Evolutionary conservation across 2,797 vertebrate genomes (phyloP), one percentile per base, ranked within the genome.

Genomic region (Sebastes wilsoni): DNA sequence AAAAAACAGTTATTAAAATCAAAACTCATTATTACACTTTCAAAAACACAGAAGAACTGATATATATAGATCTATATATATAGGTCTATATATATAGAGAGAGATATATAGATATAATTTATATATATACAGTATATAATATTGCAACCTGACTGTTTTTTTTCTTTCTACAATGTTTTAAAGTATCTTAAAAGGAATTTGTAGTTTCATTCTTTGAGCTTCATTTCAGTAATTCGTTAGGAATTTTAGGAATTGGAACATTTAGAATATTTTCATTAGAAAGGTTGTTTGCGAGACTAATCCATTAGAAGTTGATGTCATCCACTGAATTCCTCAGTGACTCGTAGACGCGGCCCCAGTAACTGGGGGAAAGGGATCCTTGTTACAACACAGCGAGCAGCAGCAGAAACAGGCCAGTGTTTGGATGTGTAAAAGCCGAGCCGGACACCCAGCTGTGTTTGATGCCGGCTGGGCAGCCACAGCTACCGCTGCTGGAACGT

Each of bases 401-500:
- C 27, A 32, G 66, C 22, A 81, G 87, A 85, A 75, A 80, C 55
- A 62, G 82, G 61, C 34, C 65, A 83, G 85, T 85, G 88, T 82
- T 27, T 64, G 68, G 42, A 65, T 81, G 69, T 82, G 72, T 59
- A 36, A 64, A 64, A 72, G 69, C 73, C 22, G 65, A 77, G 86
- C 75, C 87, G 82, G 87, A 88, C 75, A 38, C 81, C 87, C 88
- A 88, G 92, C 88, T 92, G 89, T 90, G 89, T 73, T 58, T 36
- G 74, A 81, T 13, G n/a, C 79, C 75, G 56, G 54, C 67, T 78
- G 81, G 18, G 84, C 71, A 85, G 77, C 66, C 58, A 4, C 79
- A 49, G 73, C 77, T 69, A 71, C 84, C 69, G 77, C 77, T 81
- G 77, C 85, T 83, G 66, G 67, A 78, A 58, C 11, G 70, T 72